A percentile compares a stretch with the other conserved stretches of the same genome.
phyloP scores from a whole-genome alignment of 2,888 invertebrate genomes.

The Polyommatus iphigenia region DNA sequence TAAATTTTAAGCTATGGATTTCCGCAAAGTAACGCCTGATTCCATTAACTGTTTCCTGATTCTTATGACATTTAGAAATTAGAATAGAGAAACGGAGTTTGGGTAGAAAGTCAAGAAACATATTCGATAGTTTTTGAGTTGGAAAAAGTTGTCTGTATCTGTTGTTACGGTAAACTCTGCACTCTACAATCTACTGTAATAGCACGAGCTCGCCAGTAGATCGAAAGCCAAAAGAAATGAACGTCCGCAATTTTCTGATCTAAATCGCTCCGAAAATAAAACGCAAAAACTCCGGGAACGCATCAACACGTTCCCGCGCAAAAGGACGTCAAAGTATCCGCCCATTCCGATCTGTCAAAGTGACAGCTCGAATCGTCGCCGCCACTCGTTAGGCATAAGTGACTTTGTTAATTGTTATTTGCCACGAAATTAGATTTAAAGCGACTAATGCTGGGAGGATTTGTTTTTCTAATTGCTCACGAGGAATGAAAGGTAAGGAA shows the following conservation, averaged over 20 bases:
- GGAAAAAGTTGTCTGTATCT: too few relatives aligned
- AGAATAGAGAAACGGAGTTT: too few relatives aligned
- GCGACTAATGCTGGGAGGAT: constrained; percentile 51
- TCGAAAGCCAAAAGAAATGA: background rate
- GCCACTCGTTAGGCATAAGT: constrained; percentile 63
- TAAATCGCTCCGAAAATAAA: constrained; percentile 37
- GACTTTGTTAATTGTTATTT: constrained; percentile 72
- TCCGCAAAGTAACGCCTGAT: too few relatives aligned
- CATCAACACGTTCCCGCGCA: constrained; percentile 50
- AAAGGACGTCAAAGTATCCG: constrained; percentile 57
- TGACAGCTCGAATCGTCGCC: constrained; percentile 50
- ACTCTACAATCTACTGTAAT: background rate
- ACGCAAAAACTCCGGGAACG: constrained; percentile 40
- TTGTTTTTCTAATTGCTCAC: constrained; percentile 40
- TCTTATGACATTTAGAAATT: too few relatives aligned
- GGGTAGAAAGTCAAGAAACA: too few relatives aligned
- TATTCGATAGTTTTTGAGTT: too few relatives aligned
- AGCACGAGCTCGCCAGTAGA: background rate
- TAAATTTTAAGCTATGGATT: too few relatives aligned
- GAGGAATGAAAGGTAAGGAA: background rate
- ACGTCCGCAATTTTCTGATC: constrained; percentile 21
- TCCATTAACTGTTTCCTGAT: too few relatives aligned
- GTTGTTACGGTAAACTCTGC: background rate
- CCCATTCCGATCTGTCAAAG: constrained; percentile 59
- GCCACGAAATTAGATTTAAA: constrained; percentile 58